Evolutionary conservation across 2,888 invertebrate species (phyloP), one percentile per base, ranked within the genome.

Genomic region (Urechis unicinctus): DNA sequence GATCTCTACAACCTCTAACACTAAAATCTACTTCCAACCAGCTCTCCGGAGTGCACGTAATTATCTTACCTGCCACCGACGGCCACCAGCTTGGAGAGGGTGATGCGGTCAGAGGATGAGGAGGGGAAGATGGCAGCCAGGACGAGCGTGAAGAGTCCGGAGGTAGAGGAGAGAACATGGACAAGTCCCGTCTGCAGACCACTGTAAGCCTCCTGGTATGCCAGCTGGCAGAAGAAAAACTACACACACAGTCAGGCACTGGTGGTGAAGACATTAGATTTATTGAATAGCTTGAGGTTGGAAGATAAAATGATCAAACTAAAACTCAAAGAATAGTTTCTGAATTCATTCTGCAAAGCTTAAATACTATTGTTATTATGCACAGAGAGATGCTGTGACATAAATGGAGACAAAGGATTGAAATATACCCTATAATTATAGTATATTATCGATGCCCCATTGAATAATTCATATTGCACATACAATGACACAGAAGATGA

Each of bases 51-150:
- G 36, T 9, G 36, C n/a, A 36, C 9, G 36, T 36, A 36, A 17
- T 9, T 5, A 31, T 50, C 55, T 52, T 64, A 78, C 78, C 78
- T 78, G 54, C 78, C 53, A 24, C 75, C 53, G 29, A 93, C 88
- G 53, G 91, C 88, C 51, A 89, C 82, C 57, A 89, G 81, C 79
- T 94, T 93, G 30, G 92, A 88, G 42, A 91, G 79, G 2, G 91
- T 89, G 77, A 95, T 88, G 70, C 86, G 85, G 79, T 95, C 95
- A 41, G 84, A 83, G 50, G 84, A 82, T 64, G 86, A 84, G 61
- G 91, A 88, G 4, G 94, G 91, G 79, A 91, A 92, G 45, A 89
- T 79, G 17, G 91, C 88, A 48, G 94, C 90, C 65, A 95, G 82
- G 36, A 91, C 81, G 55, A 96, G 82, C 17, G 93, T 91, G 74